Conservation (phyloP, 2,888 invertebrate genomes). For the Oxystoma pomonae region DNA sequence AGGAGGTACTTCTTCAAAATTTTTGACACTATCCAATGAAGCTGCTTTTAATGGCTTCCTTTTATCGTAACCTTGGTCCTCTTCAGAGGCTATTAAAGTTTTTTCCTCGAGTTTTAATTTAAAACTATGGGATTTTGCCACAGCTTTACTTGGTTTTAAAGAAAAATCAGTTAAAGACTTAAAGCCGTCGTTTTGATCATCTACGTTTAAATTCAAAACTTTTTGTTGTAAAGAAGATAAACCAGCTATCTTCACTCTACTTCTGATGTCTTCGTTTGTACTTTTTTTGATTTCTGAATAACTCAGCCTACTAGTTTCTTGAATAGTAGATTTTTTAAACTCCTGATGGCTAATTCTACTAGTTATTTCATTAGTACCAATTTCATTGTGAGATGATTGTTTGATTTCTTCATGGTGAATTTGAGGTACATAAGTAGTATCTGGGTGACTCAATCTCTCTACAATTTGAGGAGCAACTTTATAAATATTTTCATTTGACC, state of each 20-base stretch:
- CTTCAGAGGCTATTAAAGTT: slow-evolving; percentile 17
- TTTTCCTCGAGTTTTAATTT: slow-evolving; percentile 49
- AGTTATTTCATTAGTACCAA: background rate
- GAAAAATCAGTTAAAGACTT: slow-evolving; percentile 42
- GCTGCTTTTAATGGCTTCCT: slow-evolving; percentile 38
- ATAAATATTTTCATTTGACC: no score
- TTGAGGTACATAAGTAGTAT: background rate
- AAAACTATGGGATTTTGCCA: slow-evolving; percentile 71
- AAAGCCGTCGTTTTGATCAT: slow-evolving; percentile 40
- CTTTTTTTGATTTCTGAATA: slow-evolving; percentile 14
- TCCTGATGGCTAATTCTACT: slow-evolving; percentile 17
- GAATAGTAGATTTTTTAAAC: slow-evolving; percentile 13
- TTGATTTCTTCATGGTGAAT: background rate
- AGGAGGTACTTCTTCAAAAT: slow-evolving; percentile 47
- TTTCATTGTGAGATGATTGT: background rate
- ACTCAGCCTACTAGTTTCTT: background rate
- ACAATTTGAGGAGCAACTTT: no score
- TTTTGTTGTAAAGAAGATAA: slow-evolving; percentile 55
- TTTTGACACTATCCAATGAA: slow-evolving; percentile 58
- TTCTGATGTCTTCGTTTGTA: slow-evolving; percentile 33
- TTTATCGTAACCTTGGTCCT: slow-evolving; percentile 21
- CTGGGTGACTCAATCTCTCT: background rate
- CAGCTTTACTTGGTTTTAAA: slow-evolving; percentile 53
- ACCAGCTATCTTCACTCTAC: slow-evolving; percentile 50
- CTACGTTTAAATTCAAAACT: slow-evolving; percentile 47